Base-by-base conservation (phyloP, 2,888 invertebrate species). In the Koerneria pararmatus region DNA sequence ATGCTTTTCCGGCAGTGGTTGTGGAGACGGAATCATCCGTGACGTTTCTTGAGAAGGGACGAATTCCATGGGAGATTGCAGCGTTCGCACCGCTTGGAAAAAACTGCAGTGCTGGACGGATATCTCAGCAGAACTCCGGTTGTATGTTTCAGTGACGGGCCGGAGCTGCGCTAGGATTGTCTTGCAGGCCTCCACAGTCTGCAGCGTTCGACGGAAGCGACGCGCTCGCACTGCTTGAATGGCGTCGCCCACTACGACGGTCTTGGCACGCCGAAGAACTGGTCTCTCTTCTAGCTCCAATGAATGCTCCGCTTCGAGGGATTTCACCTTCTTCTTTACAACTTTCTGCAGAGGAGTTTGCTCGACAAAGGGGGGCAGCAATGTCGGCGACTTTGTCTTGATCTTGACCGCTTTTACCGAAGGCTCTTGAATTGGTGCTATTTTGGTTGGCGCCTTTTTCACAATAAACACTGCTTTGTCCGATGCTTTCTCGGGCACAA, bases 51-150 rank as follows among this genome's bases (percentile, higher is more conserved):
- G n/a, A n/a, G n/a, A n/a, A n/a, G n/a, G n/a, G n/a, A n/a, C n/a
- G n/a, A n/a, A n/a, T 46, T n/a, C 11, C 11, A 46, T 46, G 46
- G n/a, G n/a, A n/a, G n/a, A n/a, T n/a, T n/a, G n/a, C 48, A 72
- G 69, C 27, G 66, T 68, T 19, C 67, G 61, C 2, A 59, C 58
- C 8, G 69, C 64, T 46, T 72, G 69, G 63, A 78, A 80, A 68
- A 80, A 80, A 66, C 75, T 75, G 70, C 78, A 77, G 69, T 80
- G 80, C 69, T 80, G 80, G 32, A 80, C 72, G 35, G 78, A 80
- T 41, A 80, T 77, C 65, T 81, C 77, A 6, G 79, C 80, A 1
- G 70, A 57, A 19, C 65, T 63, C 29, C 53, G 4, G 1, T n/a
- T 5, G 0, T 56, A 27, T 1, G 48, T 62, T n/a, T 66, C 49